Base-by-base conservation (phyloP, 2,113 vertebrate species). In the Cettia cetti region DNA sequence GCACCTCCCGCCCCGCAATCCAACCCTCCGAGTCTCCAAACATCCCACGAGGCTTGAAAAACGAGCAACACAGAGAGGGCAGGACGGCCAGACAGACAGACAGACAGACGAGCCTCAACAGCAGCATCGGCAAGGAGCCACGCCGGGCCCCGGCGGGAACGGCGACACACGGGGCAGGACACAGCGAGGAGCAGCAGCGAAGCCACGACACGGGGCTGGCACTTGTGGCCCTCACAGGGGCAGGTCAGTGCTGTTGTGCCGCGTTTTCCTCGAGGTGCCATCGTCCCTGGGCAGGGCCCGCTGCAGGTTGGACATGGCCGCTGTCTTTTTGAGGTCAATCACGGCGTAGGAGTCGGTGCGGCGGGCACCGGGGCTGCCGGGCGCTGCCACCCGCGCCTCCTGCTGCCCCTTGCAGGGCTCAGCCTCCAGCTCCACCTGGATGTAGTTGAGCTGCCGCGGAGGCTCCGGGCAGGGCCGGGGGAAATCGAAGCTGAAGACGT, bases 171-270 rank as follows among this genome's bases (percentile, higher is more conserved):
- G 42, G 18, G 30, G 3, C 42, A 44, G 72, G 42, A 54, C 52
- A 53, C 40, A 15, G 40, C 40, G 28, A 84, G 83, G 89, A 89
- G 63, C 90, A 53, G 89, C 23, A 33, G n/a, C 8, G 1, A 72
- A 89, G 95, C 94, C 94, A 81, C 27, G 33, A 52, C 57, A 30
- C 39, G 14, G 94, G 13, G 84, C 87, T 82, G 27, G 91, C 93
- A 5, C 89, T 61, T 3, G 76, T 35, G 12, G 4, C 52, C 88
- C 95, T 98, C 97, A 99, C 96, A 99, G 98, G 96, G 99, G 99
- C 98, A 99, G 98, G 98, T 99, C 99, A 53, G 99, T 99, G 98
- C 99, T 99, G 98, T 99, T 99, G 98, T 99, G 99, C 83, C 99
- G 98, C 60, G 99, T 99, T 97, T 99, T 99, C 97, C 99, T 98